Base-by-base conservation (phyloP, 1,140 invertebrate genomes). In the Diachasma alloeum region DNA sequence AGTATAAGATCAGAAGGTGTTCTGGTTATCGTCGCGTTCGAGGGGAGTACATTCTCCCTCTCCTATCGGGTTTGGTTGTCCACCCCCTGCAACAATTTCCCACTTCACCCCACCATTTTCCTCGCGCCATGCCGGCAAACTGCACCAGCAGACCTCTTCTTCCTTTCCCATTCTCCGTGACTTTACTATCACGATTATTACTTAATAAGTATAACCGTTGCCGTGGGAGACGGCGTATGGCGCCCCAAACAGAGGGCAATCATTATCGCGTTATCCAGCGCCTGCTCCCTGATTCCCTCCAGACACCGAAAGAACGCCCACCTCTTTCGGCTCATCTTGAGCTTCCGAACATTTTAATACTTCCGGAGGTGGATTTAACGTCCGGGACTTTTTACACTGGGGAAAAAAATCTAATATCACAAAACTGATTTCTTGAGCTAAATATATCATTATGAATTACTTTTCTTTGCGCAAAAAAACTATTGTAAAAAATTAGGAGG, bases 201-300 rank as follows among this genome's bases (percentile, higher is more conserved):
- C 42, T 72, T 72, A 72, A 72, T 72, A 72, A 39, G 70, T 72
- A 72, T 72, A 46, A 31, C n/a, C 70, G 59, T 31, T 63, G 59
- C 59, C 13, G 24, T n/a, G 48, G 48, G 59, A 26, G 59, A 26
- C 59, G 59, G 70, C 70, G 37, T 31, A 42, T 37, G 68, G 68
- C 68, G 19, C 22, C n/a, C 9, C 39, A 56, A 22, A 56, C 48
- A 6, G n/a, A 22, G 48, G n/a, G 19, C 19, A 56, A 22, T 56
- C 48, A 56, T 31, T 63, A 63, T 26, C 24, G 59, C 19, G 24
- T 63, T 53, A 63, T 26, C 59, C 59, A 63, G 48, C 59, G 59
- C 59, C 6, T 63, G 59, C 24, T 63, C 24, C 48, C n/a, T 17
- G 48, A 10, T 42, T 13, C 39, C 31, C 31, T 48, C 44, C 44